Percentiles rank a stretch among this genome's conserved stretches.
These are phyloP conservation scores for Conomelus anceps DNA, from an alignment of 2,888 invertebrate species.

Conservation along the genomic window DNA sequence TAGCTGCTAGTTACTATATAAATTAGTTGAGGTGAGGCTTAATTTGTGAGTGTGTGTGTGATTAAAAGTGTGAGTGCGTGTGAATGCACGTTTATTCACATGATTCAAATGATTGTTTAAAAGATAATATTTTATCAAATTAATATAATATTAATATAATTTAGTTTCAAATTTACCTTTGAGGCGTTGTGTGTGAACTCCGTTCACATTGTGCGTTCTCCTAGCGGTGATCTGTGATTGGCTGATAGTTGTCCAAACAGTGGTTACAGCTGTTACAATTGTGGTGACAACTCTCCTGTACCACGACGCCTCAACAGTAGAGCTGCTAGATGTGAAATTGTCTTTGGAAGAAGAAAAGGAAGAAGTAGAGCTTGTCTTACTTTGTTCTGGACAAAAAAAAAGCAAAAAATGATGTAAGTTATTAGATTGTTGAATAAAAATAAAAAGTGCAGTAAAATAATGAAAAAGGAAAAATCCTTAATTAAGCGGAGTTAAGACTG, in stretches of 20 bases:
- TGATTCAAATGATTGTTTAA: no score
- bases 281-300: background rate
- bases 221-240: background rate
- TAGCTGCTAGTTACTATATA: no score
- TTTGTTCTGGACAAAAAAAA: background rate
- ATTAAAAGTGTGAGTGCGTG: no score
- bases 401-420: no score
- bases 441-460: no score
- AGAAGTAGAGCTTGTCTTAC: background rate
- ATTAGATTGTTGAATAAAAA: no score
- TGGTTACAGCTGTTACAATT: conserved; percentile 16
- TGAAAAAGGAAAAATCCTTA: background rate
- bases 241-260: background rate
- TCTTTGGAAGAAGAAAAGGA: background rate
- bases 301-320: background rate
- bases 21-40: no score
- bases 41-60: no score
- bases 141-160: no score
- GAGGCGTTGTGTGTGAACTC: background rate
- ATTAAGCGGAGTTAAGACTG: no score
- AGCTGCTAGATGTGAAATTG: background rate
- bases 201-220: background rate
- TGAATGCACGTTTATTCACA: no score
- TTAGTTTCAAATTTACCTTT: background rate
- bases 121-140: no score